These are phyloP conservation scores for Noturus placidus DNA, from an alignment of 2,113 vertebrate genomes.

Conservation along the genomic window DNA sequence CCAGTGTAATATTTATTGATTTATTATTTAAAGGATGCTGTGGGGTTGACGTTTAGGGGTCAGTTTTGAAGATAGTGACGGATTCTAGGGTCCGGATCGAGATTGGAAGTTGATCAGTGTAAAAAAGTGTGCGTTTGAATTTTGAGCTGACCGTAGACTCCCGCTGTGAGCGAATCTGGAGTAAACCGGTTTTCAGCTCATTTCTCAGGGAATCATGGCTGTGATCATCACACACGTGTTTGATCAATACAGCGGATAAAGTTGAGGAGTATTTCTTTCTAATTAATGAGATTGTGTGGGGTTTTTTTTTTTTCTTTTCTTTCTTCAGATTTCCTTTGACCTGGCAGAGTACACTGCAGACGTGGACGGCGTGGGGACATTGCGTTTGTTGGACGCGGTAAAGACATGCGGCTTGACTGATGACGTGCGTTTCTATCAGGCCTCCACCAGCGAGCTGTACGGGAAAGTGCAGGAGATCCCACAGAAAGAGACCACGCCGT, in stretches of 20 bases:
- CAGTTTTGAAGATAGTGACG: too few species aligned
- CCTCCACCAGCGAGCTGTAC: slow-evolving; percentile 95
- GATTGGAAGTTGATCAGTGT: neutral
- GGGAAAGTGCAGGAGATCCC: slow-evolving; percentile 99
- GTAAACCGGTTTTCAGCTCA: neutral
- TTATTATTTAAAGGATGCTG: too few species aligned
- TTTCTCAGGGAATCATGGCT: neutral
- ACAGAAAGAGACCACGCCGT: slow-evolving; percentile 94
- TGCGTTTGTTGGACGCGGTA: slow-evolving; percentile 90
- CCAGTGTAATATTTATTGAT: too few species aligned
- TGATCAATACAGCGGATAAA: neutral
- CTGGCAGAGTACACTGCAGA: slow-evolving; percentile 97
- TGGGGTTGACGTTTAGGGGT: too few species aligned
- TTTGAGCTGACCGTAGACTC: neutral
- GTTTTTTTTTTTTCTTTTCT: slow-evolving; percentile 2
- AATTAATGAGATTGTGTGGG: slow-evolving; percentile 57
- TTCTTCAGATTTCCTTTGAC: slow-evolving; percentile 89
- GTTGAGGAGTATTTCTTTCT: too few species aligned
- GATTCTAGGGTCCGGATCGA: too few species aligned
- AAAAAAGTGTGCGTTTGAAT: neutral
- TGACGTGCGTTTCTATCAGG: slow-evolving; percentile 94
- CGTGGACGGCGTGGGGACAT: slow-evolving; percentile 92
- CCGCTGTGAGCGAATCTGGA: neutral
- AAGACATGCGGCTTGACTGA: slow-evolving; percentile 93
- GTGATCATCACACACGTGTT: too few species aligned